Base-by-base conservation (phyloP, 2,888 invertebrate species). In the Pyrochroa serraticornis region DNA sequence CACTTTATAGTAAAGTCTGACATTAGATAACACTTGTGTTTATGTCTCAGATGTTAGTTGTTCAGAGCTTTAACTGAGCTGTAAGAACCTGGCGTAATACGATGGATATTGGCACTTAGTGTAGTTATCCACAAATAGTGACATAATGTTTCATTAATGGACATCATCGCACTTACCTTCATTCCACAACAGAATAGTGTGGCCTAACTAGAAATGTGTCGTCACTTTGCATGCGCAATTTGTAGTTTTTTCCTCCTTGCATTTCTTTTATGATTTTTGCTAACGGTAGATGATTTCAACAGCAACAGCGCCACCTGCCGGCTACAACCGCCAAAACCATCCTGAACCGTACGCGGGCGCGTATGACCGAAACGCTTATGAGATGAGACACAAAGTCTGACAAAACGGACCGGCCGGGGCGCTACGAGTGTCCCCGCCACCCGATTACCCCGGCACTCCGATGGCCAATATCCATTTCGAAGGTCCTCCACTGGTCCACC, bases 341-440 rank as follows among this genome's bases (percentile, higher is more conserved):
- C 82, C 82, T 58, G 88, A 88, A 77, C 82, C 87, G 58, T 90
- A 90, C 81, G 89, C 90, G 63, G 87, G 87, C 71, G 90, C 90
- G 58, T 89, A 89, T 81, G 85, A 86, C 71, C 69, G 81, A 65
- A 83, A 86, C 77, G 83, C 86, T 71, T 88, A 88, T 81, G 90
- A 90, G 82, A 88, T 90, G 89, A 85, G 89, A 62, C 88, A 89
- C 77, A 89, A 90, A 81, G 89, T 85, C 79, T 85, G 84, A 86
- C 83, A 80, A 72, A 73, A 77, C 66, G 74, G 70, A 61, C 69
- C 65, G 53, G 62, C 65, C 63, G 69, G 65, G 58, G 64, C 57
- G 41, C 55, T 69, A 35, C 70, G 77, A 54, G 74, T 76, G 58
- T 78, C 79, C 12, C 80, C 79, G 51, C 79, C 79, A 33, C 79